These are phyloP conservation scores for Lycocerus yunnanus DNA, from an alignment of 2,888 invertebrate species.

Conservation along the genomic window DNA sequence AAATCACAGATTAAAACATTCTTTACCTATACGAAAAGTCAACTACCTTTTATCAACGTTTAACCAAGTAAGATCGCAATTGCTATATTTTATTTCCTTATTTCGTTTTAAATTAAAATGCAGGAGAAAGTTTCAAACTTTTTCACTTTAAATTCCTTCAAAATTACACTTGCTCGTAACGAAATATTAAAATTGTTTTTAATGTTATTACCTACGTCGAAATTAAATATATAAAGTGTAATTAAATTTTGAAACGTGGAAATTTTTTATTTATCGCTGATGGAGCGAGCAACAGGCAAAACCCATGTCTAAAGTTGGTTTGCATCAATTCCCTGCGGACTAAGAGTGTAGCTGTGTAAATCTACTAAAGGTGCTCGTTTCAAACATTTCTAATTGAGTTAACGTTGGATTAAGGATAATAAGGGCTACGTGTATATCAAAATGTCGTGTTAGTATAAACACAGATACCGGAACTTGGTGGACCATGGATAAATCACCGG, in stretches of 20 bases:
- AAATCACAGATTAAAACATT: slow-evolving; percentile 27
- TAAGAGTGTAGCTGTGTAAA: slow-evolving; percentile 21
- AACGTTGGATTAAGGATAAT: slow-evolving; percentile 52
- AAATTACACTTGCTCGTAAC: background rate
- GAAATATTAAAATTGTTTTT: background rate
- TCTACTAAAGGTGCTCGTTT: slow-evolving; percentile 27
- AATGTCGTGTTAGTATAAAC: slow-evolving; percentile 49
- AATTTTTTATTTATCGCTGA: background rate
- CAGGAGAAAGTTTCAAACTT: background rate
- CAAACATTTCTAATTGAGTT: slow-evolving; percentile 51
- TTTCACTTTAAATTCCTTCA: background rate
- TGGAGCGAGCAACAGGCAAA: background rate
- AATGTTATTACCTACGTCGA: background rate
- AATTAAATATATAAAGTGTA: background rate
- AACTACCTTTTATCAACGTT: slow-evolving; percentile 12
- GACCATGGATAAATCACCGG: slow-evolving; percentile 55
- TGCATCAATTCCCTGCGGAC: slow-evolving; percentile 10
- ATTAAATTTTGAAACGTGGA: background rate
- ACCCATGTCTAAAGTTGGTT: background rate
- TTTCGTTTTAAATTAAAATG: background rate
- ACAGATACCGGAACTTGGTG: slow-evolving; percentile 50
- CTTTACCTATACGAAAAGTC: slow-evolving; percentile 18
- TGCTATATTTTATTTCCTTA: background rate
- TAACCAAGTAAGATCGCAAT: background rate
- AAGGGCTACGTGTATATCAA: slow-evolving; percentile 53